phyloP scores from a whole-genome alignment of 2,113 vertebrate species.

The Acanthochromis polyacanthus region DNA sequence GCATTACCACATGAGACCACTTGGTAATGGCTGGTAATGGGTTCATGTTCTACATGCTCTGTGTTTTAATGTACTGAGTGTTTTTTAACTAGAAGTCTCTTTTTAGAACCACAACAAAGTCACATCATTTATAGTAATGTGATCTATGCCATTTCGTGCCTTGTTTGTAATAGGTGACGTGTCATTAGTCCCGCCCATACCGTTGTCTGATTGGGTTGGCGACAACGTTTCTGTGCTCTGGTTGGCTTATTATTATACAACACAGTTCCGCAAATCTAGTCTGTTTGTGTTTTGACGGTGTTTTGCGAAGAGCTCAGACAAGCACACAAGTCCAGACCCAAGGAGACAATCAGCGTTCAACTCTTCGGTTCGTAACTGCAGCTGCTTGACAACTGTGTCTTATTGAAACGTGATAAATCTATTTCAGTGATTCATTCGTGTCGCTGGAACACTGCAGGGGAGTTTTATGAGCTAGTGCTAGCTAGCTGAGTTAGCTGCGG shows the following conservation, averaged over 20 bases:
- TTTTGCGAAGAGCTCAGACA: constrained; percentile 12
- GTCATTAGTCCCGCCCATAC: constrained; percentile 7
- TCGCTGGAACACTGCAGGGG: background rate
- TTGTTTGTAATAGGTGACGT: background rate
- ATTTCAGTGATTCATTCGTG: background rate
- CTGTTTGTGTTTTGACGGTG: constrained; percentile 69
- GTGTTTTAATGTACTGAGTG: too few species aligned
- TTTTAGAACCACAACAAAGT: too few species aligned
- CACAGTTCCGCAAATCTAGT: constrained; percentile 65
- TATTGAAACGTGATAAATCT: background rate
- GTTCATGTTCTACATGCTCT: too few species aligned
- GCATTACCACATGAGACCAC: too few species aligned
- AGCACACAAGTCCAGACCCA: background rate
- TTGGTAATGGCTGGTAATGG: too few species aligned
- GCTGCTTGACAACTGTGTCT: background rate
- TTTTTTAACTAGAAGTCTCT: too few species aligned
- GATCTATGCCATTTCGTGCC: too few species aligned
- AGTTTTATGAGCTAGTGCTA: constrained; percentile 59
- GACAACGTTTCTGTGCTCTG: background rate
- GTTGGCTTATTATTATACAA: constrained; percentile 60
- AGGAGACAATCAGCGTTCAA: background rate
- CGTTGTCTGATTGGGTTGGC: constrained; percentile 44
- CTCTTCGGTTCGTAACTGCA: constrained; percentile 43
- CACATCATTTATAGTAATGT: too few species aligned
- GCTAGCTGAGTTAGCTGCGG: constrained; percentile 58